Conservation (phyloP, 2,797 vertebrate species). For the Monodelphis domestica region DNA sequence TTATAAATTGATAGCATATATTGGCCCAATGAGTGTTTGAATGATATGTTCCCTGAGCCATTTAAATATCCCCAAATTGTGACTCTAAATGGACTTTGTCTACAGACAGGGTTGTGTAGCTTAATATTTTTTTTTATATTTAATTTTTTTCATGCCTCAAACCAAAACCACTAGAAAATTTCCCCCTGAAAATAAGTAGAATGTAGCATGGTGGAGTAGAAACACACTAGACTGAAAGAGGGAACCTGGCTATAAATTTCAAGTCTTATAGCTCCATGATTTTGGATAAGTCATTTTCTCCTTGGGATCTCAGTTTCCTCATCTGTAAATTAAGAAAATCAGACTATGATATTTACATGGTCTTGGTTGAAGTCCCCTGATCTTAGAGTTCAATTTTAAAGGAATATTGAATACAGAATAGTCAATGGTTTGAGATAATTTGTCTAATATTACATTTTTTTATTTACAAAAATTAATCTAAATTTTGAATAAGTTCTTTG, state of each 20-base stretch:
- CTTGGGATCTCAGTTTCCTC: neutral
- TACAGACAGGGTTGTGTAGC: neutral
- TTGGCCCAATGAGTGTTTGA: neutral
- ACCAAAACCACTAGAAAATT: neutral
- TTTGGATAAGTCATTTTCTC: neutral
- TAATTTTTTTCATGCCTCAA: neutral
- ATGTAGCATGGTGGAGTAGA: neutral
- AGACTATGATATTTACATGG: no score
- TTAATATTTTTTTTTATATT: neutral
- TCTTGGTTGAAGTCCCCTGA: neutral
- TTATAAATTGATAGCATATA: neutral
- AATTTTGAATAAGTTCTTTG: slow-evolving; percentile 3
- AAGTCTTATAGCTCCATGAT: neutral
- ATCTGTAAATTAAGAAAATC: neutral
- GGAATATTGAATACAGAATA: neutral
- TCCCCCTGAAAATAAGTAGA: neutral
- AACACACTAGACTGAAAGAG: neutral
- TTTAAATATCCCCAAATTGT: neutral
- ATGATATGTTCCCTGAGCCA: neutral
- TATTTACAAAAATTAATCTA: neutral
- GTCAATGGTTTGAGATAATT: slow-evolving; percentile 19
- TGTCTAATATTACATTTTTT: slow-evolving; percentile 6
- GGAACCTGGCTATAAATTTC: neutral
- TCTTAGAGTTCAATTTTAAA: neutral
- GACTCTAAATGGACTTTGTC: neutral